Evolutionary conservation across 2,113 vertebrate genomes (phyloP).

Genomic region (Lophura nycthemera): DNA sequence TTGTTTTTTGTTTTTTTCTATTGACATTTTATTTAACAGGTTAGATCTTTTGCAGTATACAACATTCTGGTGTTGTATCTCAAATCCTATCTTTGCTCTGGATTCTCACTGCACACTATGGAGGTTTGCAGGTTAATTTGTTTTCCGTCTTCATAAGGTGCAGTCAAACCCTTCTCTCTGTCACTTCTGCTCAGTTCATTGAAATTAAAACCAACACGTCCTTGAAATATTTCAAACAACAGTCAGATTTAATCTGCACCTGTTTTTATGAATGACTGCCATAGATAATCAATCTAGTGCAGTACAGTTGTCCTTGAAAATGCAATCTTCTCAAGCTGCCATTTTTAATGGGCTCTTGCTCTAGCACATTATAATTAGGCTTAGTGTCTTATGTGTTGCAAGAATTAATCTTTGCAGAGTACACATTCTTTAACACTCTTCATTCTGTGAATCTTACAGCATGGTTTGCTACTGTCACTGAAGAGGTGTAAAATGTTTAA

Average conservation of each 20-base stretch:
- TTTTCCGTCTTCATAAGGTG: not conserved
- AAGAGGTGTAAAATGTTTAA: not conserved
- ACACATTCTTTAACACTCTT: not conserved
- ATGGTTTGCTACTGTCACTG: not conserved
- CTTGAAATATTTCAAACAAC: not conserved
- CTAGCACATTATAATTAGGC: not conserved
- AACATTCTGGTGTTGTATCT: not conserved
- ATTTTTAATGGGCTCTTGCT: not conserved
- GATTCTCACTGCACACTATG: accelerated
- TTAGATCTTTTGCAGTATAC: not conserved
- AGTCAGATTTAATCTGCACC: not conserved
- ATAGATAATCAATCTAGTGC: not conserved
- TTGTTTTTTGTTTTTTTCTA: too few species aligned
- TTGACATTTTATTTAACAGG: not conserved
- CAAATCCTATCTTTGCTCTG: not conserved
- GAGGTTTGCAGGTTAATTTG: not conserved
- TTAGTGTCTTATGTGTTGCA: not conserved
- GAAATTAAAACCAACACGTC: not conserved
- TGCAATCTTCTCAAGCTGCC: not conserved
- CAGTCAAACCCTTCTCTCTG: not conserved
- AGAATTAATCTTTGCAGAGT: not conserved
- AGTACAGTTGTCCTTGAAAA: not conserved
- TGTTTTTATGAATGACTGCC: not conserved
- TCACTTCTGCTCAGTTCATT: not conserved
- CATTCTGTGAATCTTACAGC: not conserved